Evolutionary conservation across 2,888 invertebrate species (phyloP).

Genomic region (Cryptus armator): DNA sequence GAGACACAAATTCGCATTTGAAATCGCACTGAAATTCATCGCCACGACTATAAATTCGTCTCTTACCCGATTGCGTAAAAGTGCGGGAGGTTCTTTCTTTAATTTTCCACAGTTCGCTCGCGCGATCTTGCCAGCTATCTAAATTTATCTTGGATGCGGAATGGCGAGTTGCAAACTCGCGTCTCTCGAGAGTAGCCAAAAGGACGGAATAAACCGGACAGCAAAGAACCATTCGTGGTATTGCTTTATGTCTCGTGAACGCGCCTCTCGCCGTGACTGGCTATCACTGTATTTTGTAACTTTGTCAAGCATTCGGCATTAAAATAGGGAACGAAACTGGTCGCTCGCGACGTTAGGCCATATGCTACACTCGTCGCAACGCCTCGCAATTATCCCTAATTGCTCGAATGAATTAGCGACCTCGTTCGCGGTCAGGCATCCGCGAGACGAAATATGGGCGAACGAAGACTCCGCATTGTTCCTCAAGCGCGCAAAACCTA

Average conservation of each 20-base stretch:
- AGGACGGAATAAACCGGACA: conserved; percentile 22
- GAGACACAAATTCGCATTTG: too few relatives aligned
- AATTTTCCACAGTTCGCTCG: conserved; percentile 14
- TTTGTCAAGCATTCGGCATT: neutral
- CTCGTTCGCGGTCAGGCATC: conserved; percentile 71
- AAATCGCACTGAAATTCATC: neutral
- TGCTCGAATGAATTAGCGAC: conserved; percentile 76
- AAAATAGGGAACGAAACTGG: conserved; percentile 41
- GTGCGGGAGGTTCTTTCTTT: conserved; percentile 33
- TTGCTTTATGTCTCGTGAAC: conserved; percentile 56
- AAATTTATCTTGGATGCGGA: conserved; percentile 38
- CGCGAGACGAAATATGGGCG: conserved; percentile 49
- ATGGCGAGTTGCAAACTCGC: neutral
- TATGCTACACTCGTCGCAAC: conserved; percentile 59
- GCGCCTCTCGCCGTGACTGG: conserved; percentile 6
- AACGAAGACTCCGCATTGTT: neutral
- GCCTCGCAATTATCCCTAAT: conserved; percentile 77
- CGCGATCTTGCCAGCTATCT: conserved; percentile 17
- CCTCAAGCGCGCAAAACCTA: neutral
- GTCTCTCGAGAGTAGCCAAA: neutral
- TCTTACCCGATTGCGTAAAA: neutral
- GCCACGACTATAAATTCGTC: neutral
- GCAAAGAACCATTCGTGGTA: conserved; percentile 58
- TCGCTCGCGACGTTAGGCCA: conserved; percentile 39
- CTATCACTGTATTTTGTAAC: neutral